These are phyloP conservation scores for Phalanger gymnotis DNA, from an alignment of 2,797 vertebrate genomes.

Conservation along the genomic window DNA sequence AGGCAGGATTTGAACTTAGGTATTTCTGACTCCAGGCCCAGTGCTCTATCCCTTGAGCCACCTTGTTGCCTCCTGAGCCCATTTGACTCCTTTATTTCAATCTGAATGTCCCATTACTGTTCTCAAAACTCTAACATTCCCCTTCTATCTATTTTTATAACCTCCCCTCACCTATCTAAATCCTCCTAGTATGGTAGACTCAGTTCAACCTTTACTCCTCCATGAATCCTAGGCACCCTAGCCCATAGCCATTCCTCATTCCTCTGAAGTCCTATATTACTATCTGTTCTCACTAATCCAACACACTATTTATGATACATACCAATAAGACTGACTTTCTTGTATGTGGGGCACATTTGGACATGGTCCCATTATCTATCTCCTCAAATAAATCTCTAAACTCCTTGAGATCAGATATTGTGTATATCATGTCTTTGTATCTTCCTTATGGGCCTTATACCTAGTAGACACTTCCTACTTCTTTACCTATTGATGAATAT, in stretches of 20 bases:
- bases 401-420: background rate
- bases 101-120: no score
- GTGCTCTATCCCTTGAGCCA: background rate
- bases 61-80: background rate
- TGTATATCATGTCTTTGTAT: background rate
- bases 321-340: background rate
- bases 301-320: background rate
- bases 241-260: background rate
- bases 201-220: background rate
- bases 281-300: background rate
- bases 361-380: background rate
- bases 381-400: background rate
- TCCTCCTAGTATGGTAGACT: background rate
- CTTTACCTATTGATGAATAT: background rate
- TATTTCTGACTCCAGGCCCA: background rate
- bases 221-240: background rate
- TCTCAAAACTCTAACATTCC: background rate
- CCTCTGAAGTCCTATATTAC: background rate
- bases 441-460: background rate
- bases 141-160: background rate
- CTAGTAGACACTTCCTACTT: background rate
- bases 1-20: background rate
- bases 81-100: background rate
- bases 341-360: background rate
- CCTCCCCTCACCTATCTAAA: rapidly evolving